Conservation (phyloP, 2,888 invertebrate genomes). For the Drosophila siamana region DNA sequence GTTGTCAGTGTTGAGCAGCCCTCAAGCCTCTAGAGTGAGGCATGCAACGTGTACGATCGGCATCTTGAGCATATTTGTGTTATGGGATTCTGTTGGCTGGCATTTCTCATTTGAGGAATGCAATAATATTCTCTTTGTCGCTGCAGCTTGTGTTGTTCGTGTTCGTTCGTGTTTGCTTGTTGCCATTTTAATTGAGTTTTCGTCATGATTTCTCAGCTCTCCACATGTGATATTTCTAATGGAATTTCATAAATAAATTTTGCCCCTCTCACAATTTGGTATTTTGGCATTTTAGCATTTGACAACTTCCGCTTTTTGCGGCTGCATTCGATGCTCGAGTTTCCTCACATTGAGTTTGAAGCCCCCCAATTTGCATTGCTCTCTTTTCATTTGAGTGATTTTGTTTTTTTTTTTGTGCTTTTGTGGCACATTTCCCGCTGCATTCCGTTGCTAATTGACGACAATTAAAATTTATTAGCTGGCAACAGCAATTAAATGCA, state of each 20-base stretch:
- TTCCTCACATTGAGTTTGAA: conserved; percentile 42
- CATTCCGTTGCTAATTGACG: conserved; percentile 78
- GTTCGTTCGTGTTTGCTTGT: neutral
- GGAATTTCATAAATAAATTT: conserved; percentile 41
- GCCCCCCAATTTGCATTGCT: conserved; percentile 57
- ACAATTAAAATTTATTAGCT: conserved; percentile 82
- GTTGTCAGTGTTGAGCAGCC: conserved; percentile 40
- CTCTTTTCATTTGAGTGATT: conserved; percentile 8
- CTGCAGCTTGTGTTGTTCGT: neutral
- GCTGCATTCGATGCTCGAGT: conserved; percentile 44
- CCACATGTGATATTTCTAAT: conserved; percentile 50
- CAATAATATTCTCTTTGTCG: conserved; percentile 23
- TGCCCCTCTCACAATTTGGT: no score
- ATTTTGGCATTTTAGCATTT: conserved; percentile 18
- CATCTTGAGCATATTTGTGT: conserved; percentile 28
- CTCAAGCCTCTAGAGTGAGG: no score
- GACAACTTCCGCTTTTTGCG: conserved; percentile 51
- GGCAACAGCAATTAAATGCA: conserved; percentile 79
- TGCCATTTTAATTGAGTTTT: conserved; percentile 22
- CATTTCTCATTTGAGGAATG: conserved; percentile 23
- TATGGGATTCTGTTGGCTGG: neutral
- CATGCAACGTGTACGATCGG: conserved; percentile 18
- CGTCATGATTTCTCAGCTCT: conserved; percentile 1
- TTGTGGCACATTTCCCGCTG: conserved; percentile 56
- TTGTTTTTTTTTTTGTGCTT: neutral